Conservation (phyloP, 2,797 vertebrate species). For the Petrocephalus schoutedeni region DNA sequence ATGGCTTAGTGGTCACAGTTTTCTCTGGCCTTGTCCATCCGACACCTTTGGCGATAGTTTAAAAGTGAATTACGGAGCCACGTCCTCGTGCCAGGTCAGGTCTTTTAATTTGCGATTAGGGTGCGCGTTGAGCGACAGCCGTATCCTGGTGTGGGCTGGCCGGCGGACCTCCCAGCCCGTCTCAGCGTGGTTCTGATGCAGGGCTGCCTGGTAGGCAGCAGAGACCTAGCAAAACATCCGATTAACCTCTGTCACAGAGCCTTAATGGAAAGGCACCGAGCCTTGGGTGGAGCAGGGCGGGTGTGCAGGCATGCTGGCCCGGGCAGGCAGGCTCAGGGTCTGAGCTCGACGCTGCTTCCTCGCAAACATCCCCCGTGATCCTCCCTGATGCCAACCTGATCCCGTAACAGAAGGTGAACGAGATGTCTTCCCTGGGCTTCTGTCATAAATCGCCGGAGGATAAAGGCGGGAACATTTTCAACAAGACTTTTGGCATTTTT, state of each 20-base stretch:
- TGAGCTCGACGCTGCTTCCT: not conserved
- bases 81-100: not conserved
- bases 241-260: constrained; percentile 3
- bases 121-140: not conserved
- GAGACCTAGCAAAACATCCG: constrained; percentile 1
- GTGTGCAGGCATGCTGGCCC: not conserved
- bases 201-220: not conserved
- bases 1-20: not conserved
- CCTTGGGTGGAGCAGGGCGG: not conserved
- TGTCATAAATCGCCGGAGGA: not conserved
- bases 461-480: too few species aligned
- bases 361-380: not conserved
- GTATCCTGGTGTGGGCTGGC: not conserved
- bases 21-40: not conserved
- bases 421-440: not conserved
- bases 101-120: not conserved
- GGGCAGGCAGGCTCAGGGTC: not conserved
- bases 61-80: not conserved
- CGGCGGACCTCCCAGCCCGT: too few species aligned
- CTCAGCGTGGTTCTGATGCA: not conserved
- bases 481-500: not conserved
- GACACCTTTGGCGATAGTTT: not conserved
- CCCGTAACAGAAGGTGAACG: not conserved
- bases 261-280: not conserved
- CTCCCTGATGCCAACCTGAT: not conserved